Evolutionary conservation across 1,140 invertebrate species (phyloP), one percentile per base, ranked within the genome.

Genomic region (Tachypleus tridentatus): DNA sequence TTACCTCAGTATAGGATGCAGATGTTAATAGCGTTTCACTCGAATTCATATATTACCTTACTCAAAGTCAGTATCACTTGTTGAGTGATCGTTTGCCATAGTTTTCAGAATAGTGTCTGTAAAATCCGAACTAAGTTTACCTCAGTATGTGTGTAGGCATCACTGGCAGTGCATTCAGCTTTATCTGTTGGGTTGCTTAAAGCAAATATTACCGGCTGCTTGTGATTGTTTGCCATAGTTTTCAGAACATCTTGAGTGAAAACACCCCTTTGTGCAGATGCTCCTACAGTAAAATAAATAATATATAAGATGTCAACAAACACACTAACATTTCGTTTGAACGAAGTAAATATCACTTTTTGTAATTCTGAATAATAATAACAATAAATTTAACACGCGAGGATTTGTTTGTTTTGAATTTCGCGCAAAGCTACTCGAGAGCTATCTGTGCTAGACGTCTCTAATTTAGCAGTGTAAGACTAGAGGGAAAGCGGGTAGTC

Each of bases 141-240:
- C 4, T 95, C 84, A 5, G 93, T 95, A 72, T 89, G 71, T 50
- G 83, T 83, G 72, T 93, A 97, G 3, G 94, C 94, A 67, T 88
- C 85, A 73, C 94, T 87, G 11, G 95, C 93, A 4, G 94, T 98
- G 75, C 95, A 98, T 79, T 98, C 95, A 6, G 95, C 93, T 81
- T 94, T 93, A 73, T 84, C 87, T 1, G 95, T 98, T 47, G 95
- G 95, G 82, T 98, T 98, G 70, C 93, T 97, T 4, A 98, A 79
- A 11, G 95, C 93, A 77, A 98, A 98, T 61, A 98, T 88, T 63
- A 98, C 84, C 0, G 95, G 95, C 61, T 85, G 81, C 51, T 94
- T 83, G 69, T 91, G 93, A 74, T 88, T 87, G 63, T 82, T 80
- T 0, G 85, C 88, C 92, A 98, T 96, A 68, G 86, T 84, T 74